Evolutionary conservation across 2,113 vertebrate species (phyloP).

Genomic region (Dicrurus megarhynchus): DNA sequence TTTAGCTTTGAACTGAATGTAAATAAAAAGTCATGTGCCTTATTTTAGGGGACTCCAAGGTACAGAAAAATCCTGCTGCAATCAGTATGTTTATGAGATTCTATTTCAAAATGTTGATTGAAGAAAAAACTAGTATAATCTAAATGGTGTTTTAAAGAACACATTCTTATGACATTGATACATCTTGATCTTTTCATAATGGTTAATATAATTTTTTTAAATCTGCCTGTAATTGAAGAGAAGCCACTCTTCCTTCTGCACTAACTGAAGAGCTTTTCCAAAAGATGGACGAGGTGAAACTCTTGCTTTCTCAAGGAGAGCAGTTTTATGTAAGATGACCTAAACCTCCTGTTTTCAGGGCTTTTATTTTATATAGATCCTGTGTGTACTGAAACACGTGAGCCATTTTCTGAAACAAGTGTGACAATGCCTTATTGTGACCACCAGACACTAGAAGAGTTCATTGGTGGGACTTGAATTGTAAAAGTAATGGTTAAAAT

Average conservation of each 20-base stretch:
- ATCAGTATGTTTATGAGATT: not conserved
- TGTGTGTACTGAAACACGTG: not conserved
- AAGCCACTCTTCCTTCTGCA: not conserved
- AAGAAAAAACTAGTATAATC: not conserved
- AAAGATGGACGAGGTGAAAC: not conserved
- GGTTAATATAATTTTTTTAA: not conserved
- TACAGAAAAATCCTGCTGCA: not conserved
- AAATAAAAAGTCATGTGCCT: not conserved
- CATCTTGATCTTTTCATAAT: not conserved
- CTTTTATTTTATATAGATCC: not conserved
- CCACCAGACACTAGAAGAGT: not conserved
- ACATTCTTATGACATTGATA: not conserved
- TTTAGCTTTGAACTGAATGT: not conserved
- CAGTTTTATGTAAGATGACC: not conserved
- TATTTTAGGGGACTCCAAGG: not conserved
- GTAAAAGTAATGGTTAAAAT: not conserved
- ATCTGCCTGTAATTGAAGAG: not conserved
- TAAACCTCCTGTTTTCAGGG: not conserved
- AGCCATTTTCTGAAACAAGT: not conserved
- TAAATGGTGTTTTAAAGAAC: not conserved
- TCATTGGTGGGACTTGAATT: not conserved
- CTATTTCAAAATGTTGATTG: not conserved
- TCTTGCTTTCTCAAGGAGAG: not conserved
- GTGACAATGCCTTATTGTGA: not conserved
- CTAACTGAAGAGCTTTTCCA: not conserved